Conservation (phyloP, 2,113 vertebrate genomes). For the Centropristis striata region DNA sequence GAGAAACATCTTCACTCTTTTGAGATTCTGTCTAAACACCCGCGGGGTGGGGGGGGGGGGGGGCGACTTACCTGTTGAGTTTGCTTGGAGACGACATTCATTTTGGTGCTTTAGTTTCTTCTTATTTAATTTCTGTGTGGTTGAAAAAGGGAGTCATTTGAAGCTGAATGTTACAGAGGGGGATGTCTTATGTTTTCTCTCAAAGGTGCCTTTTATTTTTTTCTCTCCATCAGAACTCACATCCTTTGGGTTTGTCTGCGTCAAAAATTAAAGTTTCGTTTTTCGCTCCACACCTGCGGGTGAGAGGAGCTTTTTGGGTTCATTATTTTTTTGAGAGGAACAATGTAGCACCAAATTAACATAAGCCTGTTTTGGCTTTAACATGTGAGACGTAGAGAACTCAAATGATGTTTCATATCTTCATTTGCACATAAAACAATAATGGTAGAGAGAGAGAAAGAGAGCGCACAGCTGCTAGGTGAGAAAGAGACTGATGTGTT, state of each 20-base stretch:
- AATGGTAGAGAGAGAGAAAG: slow-evolving; percentile 45
- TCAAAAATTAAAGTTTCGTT: slow-evolving; percentile 45
- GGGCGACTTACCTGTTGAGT: slow-evolving; percentile 37
- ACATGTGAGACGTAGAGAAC: slow-evolving; percentile 37
- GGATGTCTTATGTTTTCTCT: slow-evolving; percentile 79
- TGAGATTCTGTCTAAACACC: slow-evolving; percentile 30
- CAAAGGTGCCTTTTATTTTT: slow-evolving; percentile 91
- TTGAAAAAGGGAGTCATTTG: slow-evolving; percentile 72
- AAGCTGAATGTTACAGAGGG: slow-evolving; percentile 83
- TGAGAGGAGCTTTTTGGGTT: neutral
- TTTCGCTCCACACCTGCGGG: neutral
- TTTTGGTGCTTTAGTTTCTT: slow-evolving; percentile 74
- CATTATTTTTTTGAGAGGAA: slow-evolving; percentile 21
- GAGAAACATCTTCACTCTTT: slow-evolving; percentile 26
- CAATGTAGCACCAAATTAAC: slow-evolving; percentile 57
- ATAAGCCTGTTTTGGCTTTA: slow-evolving; percentile 39
- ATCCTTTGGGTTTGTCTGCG: slow-evolving; percentile 79
- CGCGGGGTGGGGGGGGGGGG: too few species aligned
- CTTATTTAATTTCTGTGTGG: slow-evolving; percentile 31
- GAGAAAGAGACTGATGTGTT: slow-evolving; percentile 56
- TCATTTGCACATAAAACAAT: slow-evolving; percentile 70
- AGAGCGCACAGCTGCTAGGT: slow-evolving; percentile 73
- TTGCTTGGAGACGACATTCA: slow-evolving; percentile 45
- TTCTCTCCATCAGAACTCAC: slow-evolving; percentile 71
- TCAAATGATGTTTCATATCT: slow-evolving; percentile 50